A percentile compares a stretch with the other conserved stretches of the same genome.
These are phyloP conservation scores for Digitonthophagus gazella DNA, from an alignment of 2,888 invertebrate genomes.

Conservation along the genomic window DNA sequence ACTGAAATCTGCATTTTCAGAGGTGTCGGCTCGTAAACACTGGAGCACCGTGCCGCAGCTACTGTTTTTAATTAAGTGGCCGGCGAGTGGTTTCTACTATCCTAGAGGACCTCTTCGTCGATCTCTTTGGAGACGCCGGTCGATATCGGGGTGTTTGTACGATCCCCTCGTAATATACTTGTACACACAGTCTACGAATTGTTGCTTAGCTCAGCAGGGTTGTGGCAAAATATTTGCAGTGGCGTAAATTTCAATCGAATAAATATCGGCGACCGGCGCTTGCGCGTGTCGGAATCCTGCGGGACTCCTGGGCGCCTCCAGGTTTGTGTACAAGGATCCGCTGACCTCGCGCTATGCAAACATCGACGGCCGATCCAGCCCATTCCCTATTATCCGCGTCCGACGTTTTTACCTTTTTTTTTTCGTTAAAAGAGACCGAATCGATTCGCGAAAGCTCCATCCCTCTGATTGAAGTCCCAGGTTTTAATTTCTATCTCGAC, in stretches of 20 bases:
- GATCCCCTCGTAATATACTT: background rate
- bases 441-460: background rate
- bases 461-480: background rate
- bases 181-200: background rate
- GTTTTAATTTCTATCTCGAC: background rate
- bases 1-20: background rate
- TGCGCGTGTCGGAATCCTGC: background rate
- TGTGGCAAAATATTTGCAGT: constrained; percentile 1
- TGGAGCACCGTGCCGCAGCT: too few relatives aligned
- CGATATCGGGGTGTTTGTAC: background rate
- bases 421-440: constrained; percentile 5
- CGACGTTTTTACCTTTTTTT: constrained; percentile 9
- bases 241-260: constrained; percentile 15
- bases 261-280: constrained; percentile 7
- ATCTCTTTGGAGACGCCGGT: background rate
- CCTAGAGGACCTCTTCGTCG: background rate
- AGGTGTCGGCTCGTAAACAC: background rate
- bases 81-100: background rate
- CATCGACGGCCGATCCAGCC: background rate
- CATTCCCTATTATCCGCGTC: constrained; percentile 5
- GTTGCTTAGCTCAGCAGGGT: background rate
- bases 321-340: constrained; percentile 1
- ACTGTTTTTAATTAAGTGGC: background rate
- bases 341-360: background rate
- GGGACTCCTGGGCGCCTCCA: background rate